Evolutionary conservation across 2,113 vertebrate genomes (phyloP).

Genomic region (Acinonyx jubatus): DNA sequence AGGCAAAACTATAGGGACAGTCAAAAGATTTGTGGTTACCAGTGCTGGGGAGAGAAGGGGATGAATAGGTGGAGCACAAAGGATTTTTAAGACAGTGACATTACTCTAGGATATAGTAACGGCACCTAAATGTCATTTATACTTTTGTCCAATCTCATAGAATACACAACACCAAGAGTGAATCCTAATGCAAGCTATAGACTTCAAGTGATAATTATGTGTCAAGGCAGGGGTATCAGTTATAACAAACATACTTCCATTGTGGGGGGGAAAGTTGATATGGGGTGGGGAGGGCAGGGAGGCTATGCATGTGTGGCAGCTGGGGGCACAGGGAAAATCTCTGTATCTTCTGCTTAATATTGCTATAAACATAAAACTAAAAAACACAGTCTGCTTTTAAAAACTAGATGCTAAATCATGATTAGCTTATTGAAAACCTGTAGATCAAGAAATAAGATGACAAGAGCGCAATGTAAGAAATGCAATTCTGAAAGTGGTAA

Average conservation of each 20-base stretch:
- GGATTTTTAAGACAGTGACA: neutral
- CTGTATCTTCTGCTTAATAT: neutral
- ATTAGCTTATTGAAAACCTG: neutral
- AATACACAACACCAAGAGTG: neutral
- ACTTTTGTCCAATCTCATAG: neutral
- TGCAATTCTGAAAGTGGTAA: neutral
- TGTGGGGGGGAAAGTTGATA: neutral
- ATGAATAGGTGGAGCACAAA: neutral
- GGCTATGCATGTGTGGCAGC: neutral
- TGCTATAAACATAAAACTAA: neutral
- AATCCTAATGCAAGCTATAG: neutral
- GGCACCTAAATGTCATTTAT: neutral
- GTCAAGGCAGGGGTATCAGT: neutral
- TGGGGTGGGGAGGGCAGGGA: neutral
- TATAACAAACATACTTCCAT: neutral
- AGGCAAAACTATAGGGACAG: neutral
- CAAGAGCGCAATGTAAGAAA: neutral
- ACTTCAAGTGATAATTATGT: neutral
- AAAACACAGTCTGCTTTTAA: neutral
- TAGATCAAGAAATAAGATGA: slow-evolving; percentile 1
- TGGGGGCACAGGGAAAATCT: neutral
- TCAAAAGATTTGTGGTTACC: neutral
- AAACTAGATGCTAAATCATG: neutral
- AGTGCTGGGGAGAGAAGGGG: neutral
- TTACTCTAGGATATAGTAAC: neutral